Base-by-base conservation (phyloP, 2,888 invertebrate species). In the Ormyrus nitidulus region DNA sequence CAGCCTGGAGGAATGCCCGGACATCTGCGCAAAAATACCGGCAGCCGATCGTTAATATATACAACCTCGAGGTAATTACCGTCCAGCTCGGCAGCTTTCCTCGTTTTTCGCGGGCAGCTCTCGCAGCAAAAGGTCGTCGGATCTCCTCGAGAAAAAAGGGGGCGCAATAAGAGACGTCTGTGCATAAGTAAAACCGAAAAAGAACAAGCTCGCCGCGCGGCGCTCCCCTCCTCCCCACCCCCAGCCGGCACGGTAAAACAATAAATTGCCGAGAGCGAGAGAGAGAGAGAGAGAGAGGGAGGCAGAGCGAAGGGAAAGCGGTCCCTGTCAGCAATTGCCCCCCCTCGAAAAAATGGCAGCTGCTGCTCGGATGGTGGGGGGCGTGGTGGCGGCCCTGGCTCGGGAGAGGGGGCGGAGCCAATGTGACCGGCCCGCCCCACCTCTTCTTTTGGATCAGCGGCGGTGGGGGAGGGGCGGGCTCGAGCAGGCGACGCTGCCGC, bases 361-460 rank as follows among this genome's bases (percentile, higher is more conserved):
- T 92, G 90, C 91, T 87, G 89, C 90, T 91, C 92, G 92, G 92
- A 92, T 92, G 92, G 86, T 86, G 87, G 34, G 34, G 34, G 34
- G 34, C 34, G 34, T 34, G 34, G 34, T 69, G 34, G 70, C 59
- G 65, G 11, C 44, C 46, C 49, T n/a, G 19, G 34, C 53, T 8
- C 34, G 53, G 34, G 72, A 54, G 66, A 54, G 48, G 73, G 48
- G 68, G 66, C 3, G 44, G 73, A 61, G 13, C 5, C 34, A 34
- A 34, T 34, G 68, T 59, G 62, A 19, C 64, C 54, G 56, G 49
- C 49, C 19, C 62, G 62, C 13, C 53, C 19, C 56, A 51, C 78
- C 71, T 34, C 34, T 34, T 34, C 34, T 34, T 34, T 34, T 2
- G 4, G 77, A 75, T 71, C 73, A 65, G 80, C 69, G 11, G 80